Evolutionary conservation across 2,797 vertebrate genomes (phyloP).

Genomic region (Neostethus bicornis): DNA sequence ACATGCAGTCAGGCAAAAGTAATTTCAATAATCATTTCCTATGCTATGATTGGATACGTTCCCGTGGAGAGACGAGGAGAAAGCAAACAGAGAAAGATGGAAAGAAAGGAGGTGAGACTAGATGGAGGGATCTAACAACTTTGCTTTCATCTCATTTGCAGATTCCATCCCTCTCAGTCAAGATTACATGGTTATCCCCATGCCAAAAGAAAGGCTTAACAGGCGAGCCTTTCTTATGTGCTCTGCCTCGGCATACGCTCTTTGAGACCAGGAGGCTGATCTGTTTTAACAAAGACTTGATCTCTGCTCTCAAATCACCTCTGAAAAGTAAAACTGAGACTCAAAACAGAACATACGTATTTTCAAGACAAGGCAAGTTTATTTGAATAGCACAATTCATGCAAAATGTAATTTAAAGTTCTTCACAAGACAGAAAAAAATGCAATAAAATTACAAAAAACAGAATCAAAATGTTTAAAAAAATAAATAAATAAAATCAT

Average conservation of each 20-base stretch:
- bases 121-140: conserved; percentile 63
- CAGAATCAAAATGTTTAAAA: no score
- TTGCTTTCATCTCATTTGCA: conserved; percentile 68
- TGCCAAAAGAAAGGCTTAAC: conserved; percentile 63
- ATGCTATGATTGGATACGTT: conserved; percentile 66
- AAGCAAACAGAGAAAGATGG: conserved; percentile 45
- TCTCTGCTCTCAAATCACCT: neutral
- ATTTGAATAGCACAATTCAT: no score
- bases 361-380: neutral
- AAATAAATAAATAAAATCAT: no score
- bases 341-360: neutral
- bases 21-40: conserved; percentile 74
- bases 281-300: conserved; percentile 14
- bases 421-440: no score
- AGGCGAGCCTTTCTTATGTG: conserved; percentile 38
- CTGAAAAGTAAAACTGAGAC: conserved; percentile 5
- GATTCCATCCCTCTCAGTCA: conserved; percentile 58
- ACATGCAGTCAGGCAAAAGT: conserved; percentile 10
- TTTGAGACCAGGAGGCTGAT: conserved; percentile 10
- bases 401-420: no score
- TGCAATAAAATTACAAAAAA: no score
- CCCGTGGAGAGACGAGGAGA: conserved; percentile 48
- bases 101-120: conserved; percentile 10
- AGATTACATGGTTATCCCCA: conserved; percentile 58
- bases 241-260: conserved; percentile 34